Evolutionary conservation across 2,113 vertebrate genomes (phyloP), one percentile per base, ranked within the genome.

Genomic region (Callionymus lyra): DNA sequence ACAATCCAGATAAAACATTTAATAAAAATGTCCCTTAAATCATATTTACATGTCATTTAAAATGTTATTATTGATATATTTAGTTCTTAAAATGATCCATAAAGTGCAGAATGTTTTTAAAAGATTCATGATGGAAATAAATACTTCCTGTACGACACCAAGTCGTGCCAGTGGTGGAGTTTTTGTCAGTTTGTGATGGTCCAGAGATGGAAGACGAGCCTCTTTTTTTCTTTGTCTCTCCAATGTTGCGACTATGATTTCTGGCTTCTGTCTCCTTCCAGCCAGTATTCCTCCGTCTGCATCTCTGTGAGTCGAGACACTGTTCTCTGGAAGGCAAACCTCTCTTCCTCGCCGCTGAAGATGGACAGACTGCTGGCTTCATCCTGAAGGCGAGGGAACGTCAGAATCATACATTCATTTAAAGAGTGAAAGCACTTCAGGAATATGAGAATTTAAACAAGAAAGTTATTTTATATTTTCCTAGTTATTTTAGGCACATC

Each of bases 221-320:
- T n/a, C n/a, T n/a, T n/a, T 39, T 39, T 17, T 11, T 11, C 2
- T 40, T 17, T 17, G 2, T 18, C 16, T 27, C 12, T 18, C 17
- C 27, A 9, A 13, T 1, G 53, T 54, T 44, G 53, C 21, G 15
- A 16, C 13, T 65, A 32, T 1, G 49, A 16, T 37, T 68, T 77
- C 0, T 2, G 50, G 68, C 82, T 91, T 69, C 94, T 80, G 74
- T 94, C 92, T 3, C 93, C 92, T 50, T 89, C 89, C 5, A 83
- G 55, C 95, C 95, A 99, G 62, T 99, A 98, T 44, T 93, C 87
- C 16, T 93, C 93, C 0, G 91, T 91, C 56, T 99, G 95, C 94
- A 99, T 99, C 86, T 98, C 92, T 0, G 89, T 96, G 40, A 99
- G 93, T 1, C 94, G 89, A 12, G 95, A 99, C 16, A 94, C 12